Conservation (phyloP, 2,888 invertebrate genomes). For the Perizoma affinitatum region DNA sequence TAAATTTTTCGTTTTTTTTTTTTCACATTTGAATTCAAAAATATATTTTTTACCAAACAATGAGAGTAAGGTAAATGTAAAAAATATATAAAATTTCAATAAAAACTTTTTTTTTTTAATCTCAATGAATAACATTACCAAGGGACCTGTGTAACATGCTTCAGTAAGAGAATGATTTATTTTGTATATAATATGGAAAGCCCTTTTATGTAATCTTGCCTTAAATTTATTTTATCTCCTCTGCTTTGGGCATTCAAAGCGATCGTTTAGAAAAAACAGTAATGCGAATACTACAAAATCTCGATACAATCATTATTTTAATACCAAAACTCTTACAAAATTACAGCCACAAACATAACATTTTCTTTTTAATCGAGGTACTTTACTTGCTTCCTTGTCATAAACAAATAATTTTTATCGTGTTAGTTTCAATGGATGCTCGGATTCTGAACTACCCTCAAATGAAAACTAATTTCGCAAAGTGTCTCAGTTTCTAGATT, state of each 20-base stretch:
- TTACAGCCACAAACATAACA: constrained; percentile 8
- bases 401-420: constrained; percentile 17
- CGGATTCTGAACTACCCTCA: constrained; percentile 9
- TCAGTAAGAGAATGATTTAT: not conserved
- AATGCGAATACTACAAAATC: not conserved
- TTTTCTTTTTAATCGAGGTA: not conserved
- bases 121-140: too few species aligned
- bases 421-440: constrained; percentile 23
- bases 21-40: too few species aligned
- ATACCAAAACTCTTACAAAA: not conserved
- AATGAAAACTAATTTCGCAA: not conserved
- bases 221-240: too few species aligned
- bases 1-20: too few species aligned
- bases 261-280: too few species aligned
- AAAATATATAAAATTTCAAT: not conserved
- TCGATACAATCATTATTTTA: not conserved
- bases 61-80: too few species aligned
- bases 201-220: too few species aligned
- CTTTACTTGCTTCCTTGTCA: not conserved
- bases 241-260: not conserved
- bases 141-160: not conserved
- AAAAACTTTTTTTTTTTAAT: too few species aligned
- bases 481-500: too few species aligned
- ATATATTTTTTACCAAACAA: too few species aligned
- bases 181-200: too few species aligned